phyloP scores from a whole-genome alignment of 37 sponge, comb jelly and placozoan species.

The Oscarella lobularis region DNA sequence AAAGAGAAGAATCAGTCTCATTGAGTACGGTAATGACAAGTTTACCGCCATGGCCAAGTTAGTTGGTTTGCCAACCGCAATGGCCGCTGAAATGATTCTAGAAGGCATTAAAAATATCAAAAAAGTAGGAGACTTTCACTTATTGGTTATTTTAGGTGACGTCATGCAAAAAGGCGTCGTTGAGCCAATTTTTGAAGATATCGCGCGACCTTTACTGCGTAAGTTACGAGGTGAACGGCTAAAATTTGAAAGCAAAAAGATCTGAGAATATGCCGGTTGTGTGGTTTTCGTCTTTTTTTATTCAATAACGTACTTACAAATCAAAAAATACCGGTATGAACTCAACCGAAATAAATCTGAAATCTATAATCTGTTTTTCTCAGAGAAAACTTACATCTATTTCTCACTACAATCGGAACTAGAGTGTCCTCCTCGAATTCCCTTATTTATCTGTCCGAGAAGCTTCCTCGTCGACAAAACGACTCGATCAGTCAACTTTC shows the following conservation, averaged over 20 bases:
- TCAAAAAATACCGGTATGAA: too few species aligned
- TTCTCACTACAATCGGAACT: too few species aligned
- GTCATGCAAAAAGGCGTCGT: not conserved
- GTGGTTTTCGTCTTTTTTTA: too few species aligned
- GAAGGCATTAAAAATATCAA: slow-evolving; percentile 11
- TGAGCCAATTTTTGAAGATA: not conserved
- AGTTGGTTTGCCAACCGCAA: slow-evolving; percentile 83
- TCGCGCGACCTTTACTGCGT: too few species aligned
- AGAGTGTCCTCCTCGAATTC: too few species aligned
- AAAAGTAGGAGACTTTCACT: not conserved
- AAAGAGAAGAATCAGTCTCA: slow-evolving; percentile 31
- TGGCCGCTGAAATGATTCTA: slow-evolving; percentile 70
- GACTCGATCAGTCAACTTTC: not conserved
- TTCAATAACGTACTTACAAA: too few species aligned
- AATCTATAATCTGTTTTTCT: too few species aligned
- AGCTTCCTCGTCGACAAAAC: not conserved
- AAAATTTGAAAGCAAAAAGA: too few species aligned
- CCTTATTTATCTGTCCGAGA: not conserved
- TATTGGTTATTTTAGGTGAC: not conserved
- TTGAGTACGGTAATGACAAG: slow-evolving; percentile 40
- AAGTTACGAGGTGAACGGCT: too few species aligned
- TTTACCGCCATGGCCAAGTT: slow-evolving; percentile 78
- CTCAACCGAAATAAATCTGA: too few species aligned
- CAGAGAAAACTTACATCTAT: too few species aligned
- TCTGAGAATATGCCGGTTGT: too few species aligned